These are phyloP conservation scores for Timema cristinae DNA, from an alignment of 2,888 invertebrate genomes.

Conservation along the genomic window DNA sequence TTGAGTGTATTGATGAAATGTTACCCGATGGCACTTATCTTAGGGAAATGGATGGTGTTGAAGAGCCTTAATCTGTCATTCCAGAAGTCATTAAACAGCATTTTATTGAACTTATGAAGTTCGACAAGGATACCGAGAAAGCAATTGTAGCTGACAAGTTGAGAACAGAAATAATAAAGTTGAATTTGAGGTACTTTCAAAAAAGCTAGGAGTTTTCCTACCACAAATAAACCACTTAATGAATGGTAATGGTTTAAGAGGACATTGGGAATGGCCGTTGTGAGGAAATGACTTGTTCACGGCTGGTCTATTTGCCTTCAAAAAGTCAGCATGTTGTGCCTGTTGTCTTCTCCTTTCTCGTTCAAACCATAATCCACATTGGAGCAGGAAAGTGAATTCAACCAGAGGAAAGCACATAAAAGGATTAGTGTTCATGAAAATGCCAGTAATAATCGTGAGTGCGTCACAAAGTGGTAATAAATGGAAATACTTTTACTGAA, in stretches of 20 bases:
- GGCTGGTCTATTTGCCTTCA: not conserved
- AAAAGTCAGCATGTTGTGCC: not conserved
- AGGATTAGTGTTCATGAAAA: conserved; percentile 15
- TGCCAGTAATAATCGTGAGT: not conserved
- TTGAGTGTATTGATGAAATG: not conserved
- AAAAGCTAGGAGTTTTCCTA: not conserved
- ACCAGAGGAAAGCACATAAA: conserved; percentile 10
- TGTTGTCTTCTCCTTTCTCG: conserved; percentile 4
- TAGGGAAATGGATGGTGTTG: not conserved
- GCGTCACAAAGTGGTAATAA: not conserved
- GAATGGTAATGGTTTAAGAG: not conserved
- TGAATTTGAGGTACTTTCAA: not conserved
- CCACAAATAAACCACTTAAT: conserved; percentile 10
- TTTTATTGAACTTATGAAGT: not conserved
- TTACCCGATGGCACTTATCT: not conserved
- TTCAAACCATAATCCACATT: conserved; percentile 3
- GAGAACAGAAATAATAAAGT: not conserved
- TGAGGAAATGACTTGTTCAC: not conserved
- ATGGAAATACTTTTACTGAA: not conserved
- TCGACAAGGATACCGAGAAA: conserved; percentile 2
- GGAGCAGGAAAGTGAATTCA: not conserved
- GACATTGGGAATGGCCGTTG: not conserved
- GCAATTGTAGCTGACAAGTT: not conserved
- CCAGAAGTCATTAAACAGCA: not conserved
- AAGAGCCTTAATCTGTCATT: not conserved